phyloP scores from a whole-genome alignment of 2,888 invertebrate genomes.

The Ctena decussata region DNA sequence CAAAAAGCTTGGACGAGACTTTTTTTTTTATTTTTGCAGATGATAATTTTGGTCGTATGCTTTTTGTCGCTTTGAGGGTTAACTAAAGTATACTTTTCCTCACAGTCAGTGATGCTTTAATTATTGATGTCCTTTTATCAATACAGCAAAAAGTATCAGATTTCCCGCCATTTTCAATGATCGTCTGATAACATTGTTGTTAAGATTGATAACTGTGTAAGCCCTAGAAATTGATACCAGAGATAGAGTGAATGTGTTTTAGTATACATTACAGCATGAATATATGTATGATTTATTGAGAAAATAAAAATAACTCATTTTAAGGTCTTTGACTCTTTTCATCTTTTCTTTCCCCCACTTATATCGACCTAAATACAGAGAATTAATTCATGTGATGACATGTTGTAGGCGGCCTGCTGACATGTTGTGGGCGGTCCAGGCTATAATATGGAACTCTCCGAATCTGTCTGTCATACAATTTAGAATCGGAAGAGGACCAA shows the following conservation, averaged over 20 bases:
- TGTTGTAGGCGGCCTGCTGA: too few relatives aligned
- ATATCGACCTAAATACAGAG: too few relatives aligned
- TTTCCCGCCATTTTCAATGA: neutral
- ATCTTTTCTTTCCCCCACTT: neutral
- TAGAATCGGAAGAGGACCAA: too few relatives aligned
- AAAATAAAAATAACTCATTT: neutral
- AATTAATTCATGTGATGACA: too few relatives aligned
- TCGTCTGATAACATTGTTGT: neutral
- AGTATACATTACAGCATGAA: neutral
- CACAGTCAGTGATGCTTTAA: neutral
- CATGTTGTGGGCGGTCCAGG: too few relatives aligned
- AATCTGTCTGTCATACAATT: too few relatives aligned
- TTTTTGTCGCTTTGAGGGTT: too few relatives aligned
- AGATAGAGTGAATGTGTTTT: neutral
- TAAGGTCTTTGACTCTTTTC: neutral
- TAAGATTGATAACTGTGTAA: neutral
- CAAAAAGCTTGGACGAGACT: too few relatives aligned
- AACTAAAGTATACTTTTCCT: too few relatives aligned
- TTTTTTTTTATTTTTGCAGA: too few relatives aligned
- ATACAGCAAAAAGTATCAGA: neutral
- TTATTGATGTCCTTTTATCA: conserved; percentile 6
- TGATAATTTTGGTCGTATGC: too few relatives aligned
- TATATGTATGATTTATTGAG: neutral
- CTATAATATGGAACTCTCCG: too few relatives aligned
- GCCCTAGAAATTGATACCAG: neutral